Conservation (phyloP, 1,140 invertebrate genomes). For the Vollenhovia emeryi region DNA sequence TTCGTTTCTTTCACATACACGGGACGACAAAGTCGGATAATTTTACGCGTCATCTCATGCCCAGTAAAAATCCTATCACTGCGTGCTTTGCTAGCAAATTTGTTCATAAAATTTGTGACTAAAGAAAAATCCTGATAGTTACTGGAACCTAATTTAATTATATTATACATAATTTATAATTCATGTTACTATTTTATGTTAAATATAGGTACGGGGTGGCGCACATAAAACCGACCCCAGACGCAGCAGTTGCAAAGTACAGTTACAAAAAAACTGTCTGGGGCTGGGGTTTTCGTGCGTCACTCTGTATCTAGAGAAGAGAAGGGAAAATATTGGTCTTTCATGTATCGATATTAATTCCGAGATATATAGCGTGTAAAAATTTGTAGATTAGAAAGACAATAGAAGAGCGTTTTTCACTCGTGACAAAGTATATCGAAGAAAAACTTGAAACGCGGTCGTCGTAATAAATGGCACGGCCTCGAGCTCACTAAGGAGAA, state of each 20-base stretch:
- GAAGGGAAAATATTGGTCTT: background rate
- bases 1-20: slow-evolving; percentile 45
- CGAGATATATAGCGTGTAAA: background rate
- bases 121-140: background rate
- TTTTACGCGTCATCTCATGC: slow-evolving; percentile 66
- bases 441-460: background rate
- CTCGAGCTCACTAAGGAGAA: background rate
- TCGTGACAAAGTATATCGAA: background rate
- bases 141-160: background rate
- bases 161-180: background rate
- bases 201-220: no score
- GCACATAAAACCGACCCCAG: no score
- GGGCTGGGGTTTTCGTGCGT: no score
- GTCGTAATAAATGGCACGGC: background rate
- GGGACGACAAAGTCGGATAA: slow-evolving; percentile 75
- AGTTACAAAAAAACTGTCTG: no score
- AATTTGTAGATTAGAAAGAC: background rate
- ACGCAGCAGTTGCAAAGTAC: no score
- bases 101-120: background rate
- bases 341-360: background rate
- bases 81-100: background rate
- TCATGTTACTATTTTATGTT: background rate
- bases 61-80: background rate
- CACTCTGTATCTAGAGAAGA: no score
- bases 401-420: background rate